These are phyloP conservation scores for Dicaeum eximium DNA, from an alignment of 2,113 vertebrate species.

Conservation along the genomic window DNA sequence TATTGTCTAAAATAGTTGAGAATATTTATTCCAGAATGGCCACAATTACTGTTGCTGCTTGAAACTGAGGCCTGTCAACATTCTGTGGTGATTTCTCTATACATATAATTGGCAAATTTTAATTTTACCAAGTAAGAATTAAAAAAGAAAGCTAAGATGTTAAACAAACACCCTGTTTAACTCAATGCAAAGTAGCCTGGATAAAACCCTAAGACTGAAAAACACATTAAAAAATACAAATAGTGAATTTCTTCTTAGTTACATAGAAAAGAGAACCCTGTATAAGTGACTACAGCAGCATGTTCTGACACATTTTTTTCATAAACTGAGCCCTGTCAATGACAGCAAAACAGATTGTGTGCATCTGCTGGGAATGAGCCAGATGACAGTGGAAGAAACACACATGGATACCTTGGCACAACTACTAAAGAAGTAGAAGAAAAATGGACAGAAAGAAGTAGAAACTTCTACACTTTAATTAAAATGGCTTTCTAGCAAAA, in stretches of 20 bases:
- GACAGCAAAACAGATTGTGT: conserved; percentile 85
- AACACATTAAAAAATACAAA: neutral
- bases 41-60: neutral
- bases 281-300: conserved; percentile 77
- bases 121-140: neutral
- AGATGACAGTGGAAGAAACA: conserved; percentile 92
- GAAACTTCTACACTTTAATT: conserved; percentile 77
- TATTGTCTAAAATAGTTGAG: neutral
- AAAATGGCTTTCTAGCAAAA: conserved; percentile 72
- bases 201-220: neutral
- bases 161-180: neutral
- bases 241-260: conserved; percentile 63
- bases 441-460: conserved; percentile 75
- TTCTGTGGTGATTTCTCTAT: neutral
- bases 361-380: conserved; percentile 90
- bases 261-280: conserved; percentile 69
- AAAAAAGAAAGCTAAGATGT: neutral
- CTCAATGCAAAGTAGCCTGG: neutral
- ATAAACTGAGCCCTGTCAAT: conserved; percentile 80
- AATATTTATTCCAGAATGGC: neutral
- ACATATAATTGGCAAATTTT: neutral
- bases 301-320: conserved; percentile 83
- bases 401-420: conserved; percentile 92
- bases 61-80: neutral
- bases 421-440: conserved; percentile 75